Percentiles rank a stretch among this genome's conserved stretches.
Conservation (phyloP, 2,888 invertebrate species). For the Thymelicus sylvestris region DNA sequence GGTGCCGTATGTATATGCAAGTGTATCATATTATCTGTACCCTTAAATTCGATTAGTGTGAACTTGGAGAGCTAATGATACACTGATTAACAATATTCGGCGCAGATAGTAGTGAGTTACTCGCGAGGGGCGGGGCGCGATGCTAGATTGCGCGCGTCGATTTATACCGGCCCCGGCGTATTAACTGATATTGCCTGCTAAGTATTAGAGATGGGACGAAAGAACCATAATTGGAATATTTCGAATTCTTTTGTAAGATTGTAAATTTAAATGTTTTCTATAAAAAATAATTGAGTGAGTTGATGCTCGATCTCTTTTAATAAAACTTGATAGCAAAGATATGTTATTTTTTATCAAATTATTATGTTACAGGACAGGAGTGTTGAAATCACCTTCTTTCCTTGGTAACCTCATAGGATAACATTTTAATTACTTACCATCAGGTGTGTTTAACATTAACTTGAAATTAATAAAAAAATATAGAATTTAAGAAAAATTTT, state of each 20-base stretch:
- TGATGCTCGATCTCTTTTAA: too few species aligned
- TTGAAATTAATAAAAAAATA: too few species aligned
- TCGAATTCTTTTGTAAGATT: slow-evolving; percentile 16
- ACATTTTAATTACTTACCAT: too few species aligned
- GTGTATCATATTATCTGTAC: neutral
- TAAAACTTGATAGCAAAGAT: too few species aligned
- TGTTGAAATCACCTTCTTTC: too few species aligned
- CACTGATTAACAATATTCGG: slow-evolving; percentile 85
- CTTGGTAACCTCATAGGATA: too few species aligned
- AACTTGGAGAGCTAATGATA: slow-evolving; percentile 73
- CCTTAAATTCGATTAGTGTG: slow-evolving; percentile 55
- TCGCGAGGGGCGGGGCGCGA: slow-evolving; percentile 71
- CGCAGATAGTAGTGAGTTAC: slow-evolving; percentile 81
- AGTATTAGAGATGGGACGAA: slow-evolving; percentile 34
- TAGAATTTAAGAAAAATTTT: too few species aligned
- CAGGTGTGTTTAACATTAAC: too few species aligned
- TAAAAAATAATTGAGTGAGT: too few species aligned
- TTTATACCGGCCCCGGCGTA: slow-evolving; percentile 80
- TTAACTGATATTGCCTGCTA: slow-evolving; percentile 82
- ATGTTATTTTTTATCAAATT: too few species aligned
- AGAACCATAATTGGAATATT: slow-evolving; percentile 15
- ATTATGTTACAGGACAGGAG: too few species aligned
- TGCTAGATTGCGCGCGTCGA: slow-evolving; percentile 79
- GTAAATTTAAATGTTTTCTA: neutral
- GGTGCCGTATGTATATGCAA: neutral